These are phyloP conservation scores for Eolophus roseicapilla DNA, from an alignment of 2,113 vertebrate genomes.

Conservation along the genomic window DNA sequence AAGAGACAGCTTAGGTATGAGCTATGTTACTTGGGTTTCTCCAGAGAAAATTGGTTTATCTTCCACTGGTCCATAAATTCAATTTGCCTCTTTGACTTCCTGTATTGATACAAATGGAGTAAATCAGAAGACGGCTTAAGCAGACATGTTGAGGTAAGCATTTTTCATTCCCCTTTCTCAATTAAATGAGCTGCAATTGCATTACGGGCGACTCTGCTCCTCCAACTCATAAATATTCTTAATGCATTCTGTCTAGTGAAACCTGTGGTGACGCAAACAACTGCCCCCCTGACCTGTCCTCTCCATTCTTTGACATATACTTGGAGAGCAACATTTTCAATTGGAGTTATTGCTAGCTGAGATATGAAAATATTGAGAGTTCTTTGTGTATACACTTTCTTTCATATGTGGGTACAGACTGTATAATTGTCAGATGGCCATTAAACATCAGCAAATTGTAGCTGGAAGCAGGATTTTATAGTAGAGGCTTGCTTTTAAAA, in stretches of 20 bases:
- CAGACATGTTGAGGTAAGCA: slow-evolving; percentile 75
- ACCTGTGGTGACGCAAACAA: slow-evolving; percentile 63
- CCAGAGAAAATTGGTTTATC: slow-evolving; percentile 84
- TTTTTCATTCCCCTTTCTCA: slow-evolving; percentile 82
- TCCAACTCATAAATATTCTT: slow-evolving; percentile 85
- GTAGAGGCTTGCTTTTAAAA: slow-evolving; percentile 55
- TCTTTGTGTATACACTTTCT: slow-evolving; percentile 16
- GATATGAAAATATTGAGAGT: slow-evolving; percentile 20
- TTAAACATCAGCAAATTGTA: slow-evolving; percentile 64
- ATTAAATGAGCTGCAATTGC: slow-evolving; percentile 86
- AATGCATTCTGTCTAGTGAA: slow-evolving; percentile 73
- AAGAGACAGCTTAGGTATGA: slow-evolving; percentile 60
- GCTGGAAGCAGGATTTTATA: slow-evolving; percentile 66
- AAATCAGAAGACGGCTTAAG: slow-evolving; percentile 71
- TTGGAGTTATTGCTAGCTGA: slow-evolving; percentile 2
- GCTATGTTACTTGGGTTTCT: slow-evolving; percentile 76
- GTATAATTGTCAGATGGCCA: slow-evolving; percentile 43
- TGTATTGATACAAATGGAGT: slow-evolving; percentile 82
- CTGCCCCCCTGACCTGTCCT: slow-evolving; percentile 67
- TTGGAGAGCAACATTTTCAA: slow-evolving; percentile 29
- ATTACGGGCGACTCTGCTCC: slow-evolving; percentile 85
- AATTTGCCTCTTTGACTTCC: slow-evolving; percentile 87
- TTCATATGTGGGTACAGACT: not conserved
- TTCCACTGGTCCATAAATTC: slow-evolving; percentile 83
- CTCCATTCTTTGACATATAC: slow-evolving; percentile 47